These are phyloP conservation scores for Mimas tiliae DNA, from an alignment of 2,888 invertebrate genomes.

Conservation along the genomic window DNA sequence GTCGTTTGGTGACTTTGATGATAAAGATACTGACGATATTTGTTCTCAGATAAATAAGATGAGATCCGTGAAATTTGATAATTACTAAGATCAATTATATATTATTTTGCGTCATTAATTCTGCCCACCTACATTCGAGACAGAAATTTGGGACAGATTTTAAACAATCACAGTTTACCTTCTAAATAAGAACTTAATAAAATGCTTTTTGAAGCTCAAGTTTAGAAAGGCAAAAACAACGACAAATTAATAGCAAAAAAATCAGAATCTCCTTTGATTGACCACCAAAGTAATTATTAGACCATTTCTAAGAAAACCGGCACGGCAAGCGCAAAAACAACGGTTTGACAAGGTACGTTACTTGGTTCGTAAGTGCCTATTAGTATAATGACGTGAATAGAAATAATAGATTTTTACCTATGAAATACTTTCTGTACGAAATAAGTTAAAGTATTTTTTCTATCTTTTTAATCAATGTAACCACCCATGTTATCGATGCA, in stretches of 20 bases:
- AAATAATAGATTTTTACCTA: too few relatives aligned
- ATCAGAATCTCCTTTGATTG: constrained; percentile 36
- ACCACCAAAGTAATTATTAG: constrained; percentile 36
- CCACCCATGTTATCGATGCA: too few relatives aligned
- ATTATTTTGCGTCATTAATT: constrained; percentile 73
- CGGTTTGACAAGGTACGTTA: constrained; percentile 18
- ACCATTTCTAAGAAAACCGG: constrained; percentile 23
- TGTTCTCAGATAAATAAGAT: constrained; percentile 71
- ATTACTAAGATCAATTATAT: constrained; percentile 71
- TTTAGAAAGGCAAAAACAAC: constrained; percentile 7
- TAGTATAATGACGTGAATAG: constrained; percentile 21
- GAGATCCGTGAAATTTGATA: constrained; percentile 77
- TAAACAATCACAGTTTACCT: constrained; percentile 35
- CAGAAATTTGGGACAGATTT: constrained; percentile 29
- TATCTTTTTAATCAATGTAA: too few relatives aligned
- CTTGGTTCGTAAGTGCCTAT: constrained; percentile 5
- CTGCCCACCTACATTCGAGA: constrained; percentile 64
- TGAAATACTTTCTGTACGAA: too few relatives aligned
- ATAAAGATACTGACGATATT: constrained; percentile 73
- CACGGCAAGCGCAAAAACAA: constrained; percentile 16
- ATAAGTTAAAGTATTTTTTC: too few relatives aligned
- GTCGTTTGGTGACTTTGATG: constrained; percentile 50
- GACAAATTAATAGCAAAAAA: constrained; percentile 31
- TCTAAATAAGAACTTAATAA: background rate
- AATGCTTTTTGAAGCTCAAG: too few relatives aligned